Percentiles rank a stretch among this genome's conserved stretches.
phyloP scores from a whole-genome alignment of 2,797 vertebrate genomes.

The Galaxias olidus region DNA sequence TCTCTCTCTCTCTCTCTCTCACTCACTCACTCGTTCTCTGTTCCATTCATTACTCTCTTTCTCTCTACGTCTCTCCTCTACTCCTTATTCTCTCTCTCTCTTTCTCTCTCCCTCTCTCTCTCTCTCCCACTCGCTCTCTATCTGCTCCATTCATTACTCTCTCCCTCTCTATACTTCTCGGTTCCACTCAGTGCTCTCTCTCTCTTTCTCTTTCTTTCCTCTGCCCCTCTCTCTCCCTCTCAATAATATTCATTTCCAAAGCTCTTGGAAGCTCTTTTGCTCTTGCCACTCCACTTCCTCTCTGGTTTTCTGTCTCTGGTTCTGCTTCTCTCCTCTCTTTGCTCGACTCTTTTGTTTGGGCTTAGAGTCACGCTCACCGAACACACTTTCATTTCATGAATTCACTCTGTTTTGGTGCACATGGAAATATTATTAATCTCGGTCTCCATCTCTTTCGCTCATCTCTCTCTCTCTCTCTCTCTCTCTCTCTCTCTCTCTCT shows the following conservation, averaged over 20 bases:
- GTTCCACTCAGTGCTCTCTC: background rate
- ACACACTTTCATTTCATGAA: background rate
- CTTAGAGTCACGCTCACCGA: background rate
- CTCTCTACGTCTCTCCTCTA: slow-evolving; percentile 2
- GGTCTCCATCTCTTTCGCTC: background rate
- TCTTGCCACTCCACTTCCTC: slow-evolving; percentile 9
- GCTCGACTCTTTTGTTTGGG: too few relatives aligned
- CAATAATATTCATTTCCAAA: background rate
- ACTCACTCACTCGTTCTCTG: background rate
- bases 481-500: slow-evolving; percentile 14
- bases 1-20: slow-evolving; percentile 15
- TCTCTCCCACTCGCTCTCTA: too few relatives aligned
- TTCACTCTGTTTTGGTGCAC: background rate
- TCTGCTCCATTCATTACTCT: background rate
- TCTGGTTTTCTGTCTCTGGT: background rate
- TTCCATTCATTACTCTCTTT: background rate
- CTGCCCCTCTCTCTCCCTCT: background rate
- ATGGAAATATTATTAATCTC: background rate
- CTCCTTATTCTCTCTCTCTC: background rate
- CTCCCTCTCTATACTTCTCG: background rate
- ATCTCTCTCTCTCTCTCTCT: slow-evolving; percentile 9
- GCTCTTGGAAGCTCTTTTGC: too few relatives aligned
- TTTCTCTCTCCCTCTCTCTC: background rate
- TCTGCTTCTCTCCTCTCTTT: background rate
- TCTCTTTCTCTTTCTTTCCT: slow-evolving; percentile 10